Conservation (phyloP, 2,888 invertebrate species). For the Erebia ligea region DNA sequence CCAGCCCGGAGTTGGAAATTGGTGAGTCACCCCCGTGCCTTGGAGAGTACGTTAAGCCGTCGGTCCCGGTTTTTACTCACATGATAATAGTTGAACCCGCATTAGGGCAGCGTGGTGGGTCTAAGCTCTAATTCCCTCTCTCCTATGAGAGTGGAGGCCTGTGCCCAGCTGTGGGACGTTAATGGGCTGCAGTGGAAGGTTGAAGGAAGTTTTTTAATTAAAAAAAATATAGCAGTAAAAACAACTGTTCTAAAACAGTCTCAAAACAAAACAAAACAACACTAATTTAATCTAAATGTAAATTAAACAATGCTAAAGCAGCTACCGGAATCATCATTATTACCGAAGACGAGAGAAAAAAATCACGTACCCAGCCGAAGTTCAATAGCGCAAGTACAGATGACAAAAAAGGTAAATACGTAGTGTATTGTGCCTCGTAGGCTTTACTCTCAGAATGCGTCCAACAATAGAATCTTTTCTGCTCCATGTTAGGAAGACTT, state of each 20-base stretch:
- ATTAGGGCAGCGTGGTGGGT: too few species aligned
- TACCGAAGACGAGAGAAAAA: conserved; percentile 43
- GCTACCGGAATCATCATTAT: conserved; percentile 39
- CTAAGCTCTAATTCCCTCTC: too few species aligned
- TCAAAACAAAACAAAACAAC: too few species aligned
- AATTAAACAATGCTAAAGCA: conserved; percentile 29
- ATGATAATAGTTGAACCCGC: too few species aligned
- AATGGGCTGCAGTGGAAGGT: too few species aligned
- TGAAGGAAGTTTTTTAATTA: too few species aligned
- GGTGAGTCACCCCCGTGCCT: too few species aligned
- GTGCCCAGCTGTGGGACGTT: too few species aligned
- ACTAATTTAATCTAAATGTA: conserved; percentile 17
- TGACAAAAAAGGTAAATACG: conserved; percentile 72
- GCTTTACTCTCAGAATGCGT: conserved; percentile 72
- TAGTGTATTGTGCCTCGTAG: conserved; percentile 65
- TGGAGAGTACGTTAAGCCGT: too few species aligned
- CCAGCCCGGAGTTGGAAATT: too few species aligned
- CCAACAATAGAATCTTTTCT: conserved; percentile 77
- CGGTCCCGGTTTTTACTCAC: too few species aligned
- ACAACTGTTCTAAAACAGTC: conserved; percentile 6
- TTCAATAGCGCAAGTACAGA: conserved; percentile 59
- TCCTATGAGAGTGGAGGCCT: too few species aligned
- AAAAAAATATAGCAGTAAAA: neutral
- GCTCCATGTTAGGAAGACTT: conserved; percentile 73
- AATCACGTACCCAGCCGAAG: conserved; percentile 45